Evolutionary conservation across 2,797 vertebrate species (phyloP).

Genomic region (Typhlichthys subterraneus): DNA sequence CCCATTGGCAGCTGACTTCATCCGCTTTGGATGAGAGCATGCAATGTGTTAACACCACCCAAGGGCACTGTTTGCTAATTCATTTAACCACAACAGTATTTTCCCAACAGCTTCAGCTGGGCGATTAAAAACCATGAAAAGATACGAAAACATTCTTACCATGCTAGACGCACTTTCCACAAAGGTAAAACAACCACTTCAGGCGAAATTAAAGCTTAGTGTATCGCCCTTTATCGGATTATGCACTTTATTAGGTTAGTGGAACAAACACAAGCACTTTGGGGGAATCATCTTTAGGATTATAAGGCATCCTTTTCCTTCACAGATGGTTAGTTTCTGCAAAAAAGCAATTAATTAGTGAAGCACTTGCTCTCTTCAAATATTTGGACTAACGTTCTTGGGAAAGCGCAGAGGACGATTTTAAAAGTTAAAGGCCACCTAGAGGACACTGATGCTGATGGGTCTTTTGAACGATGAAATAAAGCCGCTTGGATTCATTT

Average conservation of each 20-base stretch:
- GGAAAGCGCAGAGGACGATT: slow-evolving; percentile 26
- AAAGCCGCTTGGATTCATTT: slow-evolving; percentile 68
- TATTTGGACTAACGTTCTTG: slow-evolving; percentile 27
- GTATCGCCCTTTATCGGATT: slow-evolving; percentile 70
- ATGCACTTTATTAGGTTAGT: slow-evolving; percentile 76
- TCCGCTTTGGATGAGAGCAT: slow-evolving; percentile 42
- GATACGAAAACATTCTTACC: slow-evolving; percentile 72
- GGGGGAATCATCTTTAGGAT: slow-evolving; percentile 60
- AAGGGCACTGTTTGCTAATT: slow-evolving; percentile 70
- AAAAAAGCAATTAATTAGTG: slow-evolving; percentile 51
- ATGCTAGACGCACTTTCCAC: slow-evolving; percentile 72
- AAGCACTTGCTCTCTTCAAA: slow-evolving; percentile 33
- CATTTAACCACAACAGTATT: slow-evolving; percentile 74
- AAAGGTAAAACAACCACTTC: slow-evolving; percentile 76
- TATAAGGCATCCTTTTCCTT: slow-evolving; percentile 39
- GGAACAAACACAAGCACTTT: slow-evolving; percentile 73
- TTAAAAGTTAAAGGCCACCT: slow-evolving; percentile 58
- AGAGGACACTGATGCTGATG: slow-evolving; percentile 56
- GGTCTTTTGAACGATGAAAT: slow-evolving; percentile 64
- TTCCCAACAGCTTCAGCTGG: slow-evolving; percentile 64
- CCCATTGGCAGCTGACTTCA: slow-evolving; percentile 44
- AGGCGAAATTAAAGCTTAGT: slow-evolving; percentile 70
- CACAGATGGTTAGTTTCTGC: slow-evolving; percentile 46
- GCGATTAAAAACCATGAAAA: slow-evolving; percentile 76
- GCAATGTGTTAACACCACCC: slow-evolving; percentile 67